Percentiles rank a stretch among this genome's conserved stretches.
These are phyloP conservation scores for Podotricha telesiphe DNA, from an alignment of 2,888 invertebrate species.

Conservation along the genomic window DNA sequence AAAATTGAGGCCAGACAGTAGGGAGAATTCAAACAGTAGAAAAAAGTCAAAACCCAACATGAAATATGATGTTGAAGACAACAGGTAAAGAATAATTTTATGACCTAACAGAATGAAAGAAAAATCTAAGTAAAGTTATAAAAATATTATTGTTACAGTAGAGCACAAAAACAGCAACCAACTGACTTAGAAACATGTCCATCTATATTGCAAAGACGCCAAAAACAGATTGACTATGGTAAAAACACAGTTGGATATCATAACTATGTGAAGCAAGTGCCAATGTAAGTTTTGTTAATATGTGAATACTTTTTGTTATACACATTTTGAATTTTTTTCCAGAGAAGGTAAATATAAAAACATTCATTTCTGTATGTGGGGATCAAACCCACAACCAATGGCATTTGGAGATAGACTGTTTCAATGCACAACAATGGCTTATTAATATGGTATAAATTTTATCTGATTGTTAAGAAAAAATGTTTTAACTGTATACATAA, in stretches of 20 bases:
- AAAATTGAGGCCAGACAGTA: conserved; percentile 57
- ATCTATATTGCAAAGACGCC: conserved; percentile 87
- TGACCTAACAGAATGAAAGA: not conserved
- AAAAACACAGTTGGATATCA: conserved; percentile 95
- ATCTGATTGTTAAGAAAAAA: no score
- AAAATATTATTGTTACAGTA: conserved; percentile 20
- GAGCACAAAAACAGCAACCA: conserved; percentile 24
- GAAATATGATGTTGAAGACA: conserved; percentile 55
- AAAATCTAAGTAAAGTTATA: conserved; percentile 12
- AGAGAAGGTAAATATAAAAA: no score
- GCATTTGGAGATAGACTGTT: no score
- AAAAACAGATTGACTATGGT: conserved; percentile 97
- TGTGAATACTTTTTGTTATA: no score
- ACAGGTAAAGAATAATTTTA: conserved; percentile 47
- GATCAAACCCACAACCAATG: no score
- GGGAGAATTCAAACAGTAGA: conserved; percentile 62
- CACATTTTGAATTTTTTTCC: no score
- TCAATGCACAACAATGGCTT: no score
- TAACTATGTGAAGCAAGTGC: conserved; percentile 87
- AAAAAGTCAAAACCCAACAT: conserved; percentile 64
- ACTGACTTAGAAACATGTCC: conserved; percentile 87
- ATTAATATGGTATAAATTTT: no score
- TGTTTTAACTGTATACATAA: no score
- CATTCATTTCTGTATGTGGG: no score
- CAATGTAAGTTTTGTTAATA: conserved; percentile 82